A percentile compares a stretch with the other conserved stretches of the same genome.
These are phyloP conservation scores for Gymnarchus niloticus DNA, from an alignment of 2,113 vertebrate genomes.

Conservation along the genomic window DNA sequence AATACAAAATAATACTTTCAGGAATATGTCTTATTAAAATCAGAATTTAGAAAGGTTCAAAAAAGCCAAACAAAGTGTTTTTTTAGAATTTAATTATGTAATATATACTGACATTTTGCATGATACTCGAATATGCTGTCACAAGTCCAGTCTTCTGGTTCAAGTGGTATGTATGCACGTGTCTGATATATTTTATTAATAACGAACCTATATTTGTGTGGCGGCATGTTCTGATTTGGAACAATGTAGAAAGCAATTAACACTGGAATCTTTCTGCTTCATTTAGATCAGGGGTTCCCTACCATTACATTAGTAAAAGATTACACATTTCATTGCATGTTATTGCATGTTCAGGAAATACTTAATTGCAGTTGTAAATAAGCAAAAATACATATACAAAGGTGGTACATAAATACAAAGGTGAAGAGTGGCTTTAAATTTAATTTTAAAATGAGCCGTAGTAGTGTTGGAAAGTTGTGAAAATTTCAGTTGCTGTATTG, in stretches of 20 bases:
- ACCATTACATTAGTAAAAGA: background rate
- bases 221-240: background rate
- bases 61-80: background rate
- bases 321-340: background rate
- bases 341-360: background rate
- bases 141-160: background rate
- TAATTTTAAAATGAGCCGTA: too few species aligned
- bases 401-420: background rate
- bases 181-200: background rate
- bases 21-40: background rate
- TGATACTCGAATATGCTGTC: background rate
- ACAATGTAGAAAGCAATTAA: background rate
- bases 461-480: too few species aligned
- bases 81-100: background rate
- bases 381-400: background rate
- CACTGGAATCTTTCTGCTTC: background rate
- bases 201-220: constrained; percentile 6
- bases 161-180: background rate
- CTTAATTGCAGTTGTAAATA: background rate
- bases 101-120: background rate
- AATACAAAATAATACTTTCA: background rate
- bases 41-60: background rate
- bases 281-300: background rate
- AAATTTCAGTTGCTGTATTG: background rate
- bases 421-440: too few species aligned